These are phyloP conservation scores for Idris sp. DNA, from an alignment of 1,140 invertebrate species.

Conservation along the genomic window DNA sequence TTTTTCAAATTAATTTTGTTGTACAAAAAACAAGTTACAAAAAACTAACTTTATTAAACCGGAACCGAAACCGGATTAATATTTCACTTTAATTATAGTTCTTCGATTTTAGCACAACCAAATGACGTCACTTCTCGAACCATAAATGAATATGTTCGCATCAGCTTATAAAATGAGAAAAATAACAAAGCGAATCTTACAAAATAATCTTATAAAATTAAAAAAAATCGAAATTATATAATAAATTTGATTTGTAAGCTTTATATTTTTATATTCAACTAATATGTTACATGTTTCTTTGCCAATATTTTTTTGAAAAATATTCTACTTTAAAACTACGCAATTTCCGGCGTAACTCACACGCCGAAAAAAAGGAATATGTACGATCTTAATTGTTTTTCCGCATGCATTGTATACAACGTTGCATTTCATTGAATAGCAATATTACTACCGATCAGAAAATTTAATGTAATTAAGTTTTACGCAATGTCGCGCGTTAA, in stretches of 20 bases:
- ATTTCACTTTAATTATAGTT: not conserved
- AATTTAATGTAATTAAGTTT: slow-evolving; percentile 26
- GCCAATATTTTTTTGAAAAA: not conserved
- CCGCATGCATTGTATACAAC: not conserved
- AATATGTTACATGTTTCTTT: no score
- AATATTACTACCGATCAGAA: slow-evolving; percentile 7
- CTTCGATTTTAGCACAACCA: not conserved
- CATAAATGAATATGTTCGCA: slow-evolving; percentile 8
- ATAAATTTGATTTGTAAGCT: no score
- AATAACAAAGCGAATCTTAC: not conserved
- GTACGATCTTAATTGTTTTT: slow-evolving; percentile 22
- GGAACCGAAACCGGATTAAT: no score
- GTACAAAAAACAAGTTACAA: no score
- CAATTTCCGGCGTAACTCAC: not conserved
- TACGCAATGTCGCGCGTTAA: slow-evolving; percentile 9
- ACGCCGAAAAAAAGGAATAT: slow-evolving; percentile 1
- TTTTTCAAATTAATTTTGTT: no score
- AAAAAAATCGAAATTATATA: no score
- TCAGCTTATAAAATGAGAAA: no score
- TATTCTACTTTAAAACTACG: not conserved
- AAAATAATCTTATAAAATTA: no score
- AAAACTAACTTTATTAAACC: no score
- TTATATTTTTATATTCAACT: no score
- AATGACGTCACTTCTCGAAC: slow-evolving; percentile 3
- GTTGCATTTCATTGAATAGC: slow-evolving; percentile 20